phyloP scores from a whole-genome alignment of 2,113 vertebrate genomes.

The Larimichthys crocea region DNA sequence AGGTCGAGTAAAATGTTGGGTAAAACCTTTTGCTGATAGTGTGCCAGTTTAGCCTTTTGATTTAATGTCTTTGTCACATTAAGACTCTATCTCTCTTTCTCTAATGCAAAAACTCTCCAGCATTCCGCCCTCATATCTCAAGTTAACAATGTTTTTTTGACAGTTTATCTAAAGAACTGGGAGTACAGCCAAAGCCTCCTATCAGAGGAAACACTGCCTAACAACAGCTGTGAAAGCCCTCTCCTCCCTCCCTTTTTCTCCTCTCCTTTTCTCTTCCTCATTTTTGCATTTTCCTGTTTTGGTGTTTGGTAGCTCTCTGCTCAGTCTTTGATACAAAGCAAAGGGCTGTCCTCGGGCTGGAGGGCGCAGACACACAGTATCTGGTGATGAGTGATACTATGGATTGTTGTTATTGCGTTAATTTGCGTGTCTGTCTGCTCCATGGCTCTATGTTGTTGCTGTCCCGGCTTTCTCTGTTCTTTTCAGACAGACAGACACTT shows the following conservation, averaged over 20 bases:
- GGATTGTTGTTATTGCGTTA: slow-evolving; percentile 32
- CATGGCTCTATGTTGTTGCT: neutral
- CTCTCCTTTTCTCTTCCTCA: slow-evolving; percentile 66
- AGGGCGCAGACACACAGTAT: slow-evolving; percentile 38
- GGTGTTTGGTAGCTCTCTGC: slow-evolving; percentile 57
- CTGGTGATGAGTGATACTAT: slow-evolving; percentile 47
- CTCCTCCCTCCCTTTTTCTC: slow-evolving; percentile 42
- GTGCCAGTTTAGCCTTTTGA: neutral
- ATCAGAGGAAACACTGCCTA: slow-evolving; percentile 81
- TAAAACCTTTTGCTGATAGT: neutral
- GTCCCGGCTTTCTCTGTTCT: neutral
- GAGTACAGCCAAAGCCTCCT: slow-evolving; percentile 78
- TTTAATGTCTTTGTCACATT: slow-evolving; percentile 9
- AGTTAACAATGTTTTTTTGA: slow-evolving; percentile 69
- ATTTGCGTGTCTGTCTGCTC: slow-evolving; percentile 13
- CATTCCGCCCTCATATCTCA: slow-evolving; percentile 25
- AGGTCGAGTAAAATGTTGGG: neutral
- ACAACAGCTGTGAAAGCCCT: slow-evolving; percentile 77
- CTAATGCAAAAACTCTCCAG: slow-evolving; percentile 20
- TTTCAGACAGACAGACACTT: neutral
- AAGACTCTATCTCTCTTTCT: neutral
- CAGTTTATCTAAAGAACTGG: slow-evolving; percentile 78
- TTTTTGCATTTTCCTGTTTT: slow-evolving; percentile 81
- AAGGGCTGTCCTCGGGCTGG: slow-evolving; percentile 41
- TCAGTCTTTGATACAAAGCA: slow-evolving; percentile 54